Percentiles rank a stretch among this genome's conserved stretches.
These are phyloP conservation scores for Drosophila azteca DNA, from an alignment of 1,140 invertebrate species.

Conservation along the genomic window DNA sequence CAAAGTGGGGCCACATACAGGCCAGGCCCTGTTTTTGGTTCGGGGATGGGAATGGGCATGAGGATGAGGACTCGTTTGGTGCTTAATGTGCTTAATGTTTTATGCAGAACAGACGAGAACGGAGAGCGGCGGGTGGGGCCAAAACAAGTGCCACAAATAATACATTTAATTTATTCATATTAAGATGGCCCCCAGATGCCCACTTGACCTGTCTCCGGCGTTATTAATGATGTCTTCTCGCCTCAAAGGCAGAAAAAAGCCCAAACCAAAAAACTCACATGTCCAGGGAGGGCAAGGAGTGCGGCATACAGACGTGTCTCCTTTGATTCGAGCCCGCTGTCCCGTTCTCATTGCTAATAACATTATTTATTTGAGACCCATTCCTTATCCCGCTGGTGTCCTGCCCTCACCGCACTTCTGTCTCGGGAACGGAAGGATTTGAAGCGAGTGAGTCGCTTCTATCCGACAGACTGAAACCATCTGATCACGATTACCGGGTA, in stretches of 20 bases:
- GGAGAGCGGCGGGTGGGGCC: too few relatives aligned
- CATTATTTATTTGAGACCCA: slow-evolving; percentile 33
- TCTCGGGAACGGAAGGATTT: too few relatives aligned
- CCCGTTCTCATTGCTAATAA: slow-evolving; percentile 22
- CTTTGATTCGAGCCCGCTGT: slow-evolving; percentile 23
- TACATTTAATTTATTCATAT: slow-evolving; percentile 67
- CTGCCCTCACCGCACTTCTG: too few relatives aligned
- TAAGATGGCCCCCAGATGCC: slow-evolving; percentile 34
- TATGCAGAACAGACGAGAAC: slow-evolving; percentile 41
- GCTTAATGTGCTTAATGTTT: slow-evolving; percentile 68
- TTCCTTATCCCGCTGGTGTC: not conserved
- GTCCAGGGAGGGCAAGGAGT: not conserved
- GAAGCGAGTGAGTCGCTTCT: too few relatives aligned
- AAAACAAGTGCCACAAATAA: slow-evolving; percentile 47
- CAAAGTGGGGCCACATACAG: slow-evolving; percentile 29
- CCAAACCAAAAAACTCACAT: not conserved
- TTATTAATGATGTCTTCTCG: slow-evolving; percentile 24
- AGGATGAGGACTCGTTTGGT: slow-evolving; percentile 19
- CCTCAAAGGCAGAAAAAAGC: not conserved
- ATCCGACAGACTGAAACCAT: too few relatives aligned
- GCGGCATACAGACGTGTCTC: slow-evolving; percentile 3
- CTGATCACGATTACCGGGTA: too few relatives aligned
- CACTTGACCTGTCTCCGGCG: slow-evolving; percentile 12
- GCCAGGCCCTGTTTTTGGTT: too few relatives aligned
- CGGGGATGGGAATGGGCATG: not conserved